Conservation (phyloP, 2,888 invertebrate genomes). For the Noctua comes region DNA sequence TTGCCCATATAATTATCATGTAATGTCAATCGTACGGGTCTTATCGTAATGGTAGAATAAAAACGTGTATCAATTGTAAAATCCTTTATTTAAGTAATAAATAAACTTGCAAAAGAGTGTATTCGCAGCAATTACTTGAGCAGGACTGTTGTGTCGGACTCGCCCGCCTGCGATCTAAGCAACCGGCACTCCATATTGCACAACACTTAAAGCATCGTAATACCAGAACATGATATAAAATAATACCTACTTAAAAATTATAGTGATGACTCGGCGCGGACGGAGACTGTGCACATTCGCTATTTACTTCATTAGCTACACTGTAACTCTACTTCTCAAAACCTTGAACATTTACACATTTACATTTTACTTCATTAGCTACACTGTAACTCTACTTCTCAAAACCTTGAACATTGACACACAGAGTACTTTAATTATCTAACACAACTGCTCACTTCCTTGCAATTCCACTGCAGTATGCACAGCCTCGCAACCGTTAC, state of each 20-base stretch:
- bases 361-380: conserved; percentile 37
- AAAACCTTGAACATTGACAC: conserved; percentile 46
- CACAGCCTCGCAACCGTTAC: conserved; percentile 56
- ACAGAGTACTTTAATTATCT: conserved; percentile 37
- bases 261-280: conserved; percentile 59
- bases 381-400: conserved; percentile 38
- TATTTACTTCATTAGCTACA: conserved; percentile 35
- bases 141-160: conserved; percentile 72
- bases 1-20: background rate
- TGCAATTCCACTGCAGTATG: conserved; percentile 16
- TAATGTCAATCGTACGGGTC: background rate
- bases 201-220: conserved; percentile 82
- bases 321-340: conserved; percentile 36
- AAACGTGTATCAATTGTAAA: conserved; percentile 75
- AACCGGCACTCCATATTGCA: conserved; percentile 76
- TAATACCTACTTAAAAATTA: conserved; percentile 68
- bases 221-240: conserved; percentile 76
- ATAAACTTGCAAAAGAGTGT: conserved; percentile 87
- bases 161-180: conserved; percentile 71
- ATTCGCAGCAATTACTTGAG: conserved; percentile 84
- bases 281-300: conserved; percentile 67
- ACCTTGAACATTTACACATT: conserved; percentile 50
- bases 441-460: conserved; percentile 35
- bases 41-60: conserved; percentile 40
- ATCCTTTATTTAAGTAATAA: conserved; percentile 90